Evolutionary conservation across 2,797 vertebrate species (phyloP).

Genomic region (Enteromius treurensis): DNA sequence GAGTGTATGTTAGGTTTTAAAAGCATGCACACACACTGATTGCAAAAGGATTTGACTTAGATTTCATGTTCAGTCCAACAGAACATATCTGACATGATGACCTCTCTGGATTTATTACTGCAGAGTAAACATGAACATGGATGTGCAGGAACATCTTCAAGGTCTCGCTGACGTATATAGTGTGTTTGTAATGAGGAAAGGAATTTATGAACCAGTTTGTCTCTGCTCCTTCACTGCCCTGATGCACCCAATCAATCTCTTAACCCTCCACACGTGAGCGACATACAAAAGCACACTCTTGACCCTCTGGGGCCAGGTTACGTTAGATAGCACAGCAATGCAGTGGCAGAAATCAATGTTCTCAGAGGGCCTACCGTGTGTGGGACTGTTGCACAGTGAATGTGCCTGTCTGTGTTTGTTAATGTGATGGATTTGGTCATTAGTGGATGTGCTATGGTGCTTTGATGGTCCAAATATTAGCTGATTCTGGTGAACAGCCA

Average conservation of each 20-base stretch:
- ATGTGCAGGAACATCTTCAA: constrained; percentile 15
- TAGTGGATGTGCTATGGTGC: neutral
- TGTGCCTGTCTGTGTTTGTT: neutral
- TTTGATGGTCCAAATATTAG: constrained; percentile 6
- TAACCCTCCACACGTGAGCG: constrained; percentile 28
- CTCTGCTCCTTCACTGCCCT: constrained; percentile 43
- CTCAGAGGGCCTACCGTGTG: neutral
- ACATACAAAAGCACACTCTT: constrained; percentile 33
- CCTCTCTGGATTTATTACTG: constrained; percentile 48
- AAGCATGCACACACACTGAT: neutral
- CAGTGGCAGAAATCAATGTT: constrained; percentile 8
- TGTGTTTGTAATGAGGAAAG: constrained; percentile 40
- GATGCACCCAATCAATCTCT: constrained; percentile 44
- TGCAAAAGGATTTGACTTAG: neutral
- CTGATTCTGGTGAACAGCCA: neutral
- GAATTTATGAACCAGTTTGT: constrained; percentile 31
- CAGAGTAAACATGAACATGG: neutral
- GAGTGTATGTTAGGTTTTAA: neutral
- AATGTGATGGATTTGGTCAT: constrained; percentile 33
- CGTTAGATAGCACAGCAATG: neutral
- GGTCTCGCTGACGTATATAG: constrained; percentile 27
- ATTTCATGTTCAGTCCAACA: neutral
- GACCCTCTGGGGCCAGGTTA: constrained; percentile 25
- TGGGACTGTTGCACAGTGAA: constrained; percentile 7
- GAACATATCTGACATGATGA: constrained; percentile 65